Conservation (phyloP, 2,888 invertebrate genomes). For the Uropetala carovei region DNA sequence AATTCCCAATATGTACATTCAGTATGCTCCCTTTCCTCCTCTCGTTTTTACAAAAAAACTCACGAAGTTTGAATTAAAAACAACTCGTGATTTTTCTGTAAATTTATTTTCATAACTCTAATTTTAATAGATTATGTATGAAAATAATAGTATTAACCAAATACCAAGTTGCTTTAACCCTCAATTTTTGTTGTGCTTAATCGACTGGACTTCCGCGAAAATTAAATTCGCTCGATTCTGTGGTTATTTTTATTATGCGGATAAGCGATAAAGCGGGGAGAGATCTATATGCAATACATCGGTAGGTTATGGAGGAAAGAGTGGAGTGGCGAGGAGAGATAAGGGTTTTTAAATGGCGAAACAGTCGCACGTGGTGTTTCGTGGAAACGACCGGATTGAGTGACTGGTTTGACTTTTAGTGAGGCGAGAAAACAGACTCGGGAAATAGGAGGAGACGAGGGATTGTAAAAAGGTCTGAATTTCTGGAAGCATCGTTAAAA, state of each 20-base stretch:
- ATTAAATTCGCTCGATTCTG: not conserved
- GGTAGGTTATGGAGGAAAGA: not conserved
- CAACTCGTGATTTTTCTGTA: too few species aligned
- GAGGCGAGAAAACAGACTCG: slow-evolving; percentile 2
- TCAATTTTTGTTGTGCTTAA: not conserved
- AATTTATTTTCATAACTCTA: too few species aligned
- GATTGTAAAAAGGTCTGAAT: slow-evolving; percentile 17
- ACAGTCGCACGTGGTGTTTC: not conserved
- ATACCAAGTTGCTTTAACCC: not conserved
- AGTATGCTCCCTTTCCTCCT: too few species aligned
- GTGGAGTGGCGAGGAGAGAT: not conserved
- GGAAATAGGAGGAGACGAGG: not conserved
- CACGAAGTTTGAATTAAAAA: too few species aligned
- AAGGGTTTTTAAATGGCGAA: not conserved
- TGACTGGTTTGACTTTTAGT: not conserved
- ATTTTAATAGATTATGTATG: too few species aligned
- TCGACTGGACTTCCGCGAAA: not conserved
- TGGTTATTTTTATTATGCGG: not conserved
- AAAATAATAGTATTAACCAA: too few species aligned
- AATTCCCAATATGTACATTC: too few species aligned
- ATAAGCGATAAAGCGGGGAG: not conserved
- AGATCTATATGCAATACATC: not conserved
- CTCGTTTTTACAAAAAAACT: too few species aligned
- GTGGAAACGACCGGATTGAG: not conserved
- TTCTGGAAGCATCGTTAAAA: slow-evolving; percentile 25